Base-by-base conservation (phyloP, 23 tunicate species). In the Ascidia mentula region DNA sequence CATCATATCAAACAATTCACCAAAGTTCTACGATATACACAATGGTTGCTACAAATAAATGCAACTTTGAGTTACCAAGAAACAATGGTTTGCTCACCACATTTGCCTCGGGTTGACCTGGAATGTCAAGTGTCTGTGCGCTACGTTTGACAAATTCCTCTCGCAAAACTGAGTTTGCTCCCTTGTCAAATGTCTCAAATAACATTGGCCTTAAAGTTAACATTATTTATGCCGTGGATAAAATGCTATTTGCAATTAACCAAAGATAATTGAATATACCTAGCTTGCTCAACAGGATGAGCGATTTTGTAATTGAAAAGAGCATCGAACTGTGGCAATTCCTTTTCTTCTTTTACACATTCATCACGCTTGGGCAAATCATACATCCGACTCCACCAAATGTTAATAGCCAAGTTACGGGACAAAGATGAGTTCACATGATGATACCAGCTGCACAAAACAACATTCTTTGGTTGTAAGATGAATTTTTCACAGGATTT, bases 331-430 rank as follows among this genome's bases (percentile, higher is more conserved):
- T 39, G 12, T 2, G 80, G 78, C 42, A 78, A 35, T 32, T 71
- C 53, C 0, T 73, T 20, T 8, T 30, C 36, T 5, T 69, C 36
- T 72, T 78, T 5, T 2, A 33, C 46, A 46, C 87, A 82, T 22
- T 82, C 34, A 17, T 72, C 75, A 32, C 75, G 53, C 17, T 77
- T n/a, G 1, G 87, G 87, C 3, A 88, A 65, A 36, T 38, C 65
- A 32, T 31, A 33, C 36, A 79, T 38, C 37, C 65, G 45, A 17
- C 15, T 20, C 81, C 77, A 84, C 95, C 95, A 89, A 33, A 79
- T 30, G 78, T 84, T 89, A 34, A 89, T 77, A 15, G 95, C 95
- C 26, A 89, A 78, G 60, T 89, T 89, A 73, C 95, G 37, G 20
- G 85, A 22, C 38, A 26, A 32, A 31, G 84, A 82, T 15, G 95